Base-by-base conservation (phyloP, 2,888 invertebrate genomes). In the Keiferia lycopersicella region DNA sequence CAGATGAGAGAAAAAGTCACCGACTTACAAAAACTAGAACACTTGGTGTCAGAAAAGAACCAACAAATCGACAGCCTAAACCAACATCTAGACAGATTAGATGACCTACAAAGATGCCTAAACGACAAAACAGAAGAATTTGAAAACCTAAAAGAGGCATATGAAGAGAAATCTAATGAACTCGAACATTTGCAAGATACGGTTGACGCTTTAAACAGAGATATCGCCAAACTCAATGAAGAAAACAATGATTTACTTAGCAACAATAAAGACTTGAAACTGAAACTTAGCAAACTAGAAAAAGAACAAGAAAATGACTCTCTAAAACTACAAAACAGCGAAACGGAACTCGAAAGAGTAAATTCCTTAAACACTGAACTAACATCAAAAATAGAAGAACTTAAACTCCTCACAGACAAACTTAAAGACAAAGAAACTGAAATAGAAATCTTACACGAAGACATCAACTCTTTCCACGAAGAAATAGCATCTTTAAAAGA, bases 1-100 rank as follows among this genome's bases (percentile, higher is more conserved):
- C 90, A 93, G 62, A 73, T 94, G 67, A 85, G 86, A 68, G 90
- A 92, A 16, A 93, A 92, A 71, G 71, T 90, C 20, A 80, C 78
- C 0, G 92, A 92, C 66, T 76, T 93, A 48, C 83, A 92, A 39
- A 89, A 87, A 63, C 79, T 93, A 62, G 92, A 94, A 72, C 92
- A 88, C 65, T 81, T 93, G 11, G 86, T 94, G 0, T 87, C 91
- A 0, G 93, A 93, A 66, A 92, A 94, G 71, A 92, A 92, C 67
- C 86, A 87, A 56, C 93, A 93, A 67, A 93, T 93, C 38, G 91
- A 88, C 61, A 92, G 87, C 65, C 73, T 93, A 56, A 93, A 92
- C 67, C 87, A 88, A 71, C 92, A 92, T 71, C 75, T 92, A 61
- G 90, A 91, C 61, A 83, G 91, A 71, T 75, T 92, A 0, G 90